Evolutionary conservation across 1,140 invertebrate genomes (phyloP).

Genomic region (Drosophila guanche): DNA sequence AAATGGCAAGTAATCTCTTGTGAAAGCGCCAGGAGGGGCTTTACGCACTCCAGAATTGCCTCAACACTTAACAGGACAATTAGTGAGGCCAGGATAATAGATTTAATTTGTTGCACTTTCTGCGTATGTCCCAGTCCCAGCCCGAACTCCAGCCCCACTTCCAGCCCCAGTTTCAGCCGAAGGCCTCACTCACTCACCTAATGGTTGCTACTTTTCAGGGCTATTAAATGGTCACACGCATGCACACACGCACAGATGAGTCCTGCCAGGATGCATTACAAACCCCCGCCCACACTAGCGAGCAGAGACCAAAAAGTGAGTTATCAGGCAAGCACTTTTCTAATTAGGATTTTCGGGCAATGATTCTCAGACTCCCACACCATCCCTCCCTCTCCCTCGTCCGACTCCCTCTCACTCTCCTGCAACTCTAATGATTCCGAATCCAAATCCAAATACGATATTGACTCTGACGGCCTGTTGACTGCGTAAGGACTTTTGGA

Average conservation of each 20-base stretch:
- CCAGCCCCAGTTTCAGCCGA: background rate
- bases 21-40: background rate
- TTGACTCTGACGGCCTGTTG: slow-evolving; percentile 58
- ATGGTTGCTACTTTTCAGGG: slow-evolving; percentile 57
- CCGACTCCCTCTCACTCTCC: background rate
- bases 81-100: slow-evolving; percentile 62
- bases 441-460: slow-evolving; percentile 17
- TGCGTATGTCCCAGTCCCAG: slow-evolving; percentile 17
- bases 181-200: slow-evolving; percentile 13
- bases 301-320: slow-evolving; percentile 55
- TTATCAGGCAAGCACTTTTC: slow-evolving; percentile 79
- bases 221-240: slow-evolving; percentile 49
- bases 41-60: slow-evolving; percentile 5
- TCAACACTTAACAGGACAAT: slow-evolving; percentile 52
- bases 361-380: slow-evolving; percentile 13
- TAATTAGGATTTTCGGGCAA: slow-evolving; percentile 68
- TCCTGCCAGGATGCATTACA: slow-evolving; percentile 18
- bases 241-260: background rate
- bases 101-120: slow-evolving; percentile 60
- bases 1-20: background rate
- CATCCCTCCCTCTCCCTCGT: too few species aligned
- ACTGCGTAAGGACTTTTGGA: slow-evolving; percentile 41
- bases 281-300: background rate
- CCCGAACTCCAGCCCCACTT: background rate
- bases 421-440: slow-evolving; percentile 1